phyloP scores from a whole-genome alignment of 2,888 invertebrate genomes.

The Sminthurides aquaticus region DNA sequence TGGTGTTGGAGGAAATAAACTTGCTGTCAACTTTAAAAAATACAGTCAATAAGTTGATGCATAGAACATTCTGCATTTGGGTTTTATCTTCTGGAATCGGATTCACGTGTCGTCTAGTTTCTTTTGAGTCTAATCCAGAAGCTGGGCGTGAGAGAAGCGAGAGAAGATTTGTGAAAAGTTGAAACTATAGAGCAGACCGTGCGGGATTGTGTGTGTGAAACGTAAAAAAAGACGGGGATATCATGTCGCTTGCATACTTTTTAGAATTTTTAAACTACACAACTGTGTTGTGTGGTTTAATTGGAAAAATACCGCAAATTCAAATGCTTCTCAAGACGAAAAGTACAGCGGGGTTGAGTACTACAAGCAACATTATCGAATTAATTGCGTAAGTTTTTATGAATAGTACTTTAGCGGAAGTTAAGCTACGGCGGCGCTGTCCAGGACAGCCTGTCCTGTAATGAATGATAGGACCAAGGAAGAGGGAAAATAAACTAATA shows the following conservation, averaged over 20 bases:
- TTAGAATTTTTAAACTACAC: conserved; percentile 19
- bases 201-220: not conserved
- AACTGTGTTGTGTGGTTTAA: conserved; percentile 49
- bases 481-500: too few species aligned
- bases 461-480: too few species aligned
- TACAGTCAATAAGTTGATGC: too few species aligned
- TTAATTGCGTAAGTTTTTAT: conserved; percentile 56
- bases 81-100: too few species aligned
- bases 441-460: too few species aligned
- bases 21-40: too few species aligned
- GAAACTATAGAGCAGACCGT: not conserved
- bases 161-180: not conserved
- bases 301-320: conserved; percentile 78
- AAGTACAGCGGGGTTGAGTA: conserved; percentile 62
- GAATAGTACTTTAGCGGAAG: not conserved
- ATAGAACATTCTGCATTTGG: too few species aligned
- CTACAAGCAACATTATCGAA: conserved; percentile 61
- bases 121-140: too few species aligned
- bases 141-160: not conserved
- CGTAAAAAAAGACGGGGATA: too few species aligned
- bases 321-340: conserved; percentile 57
- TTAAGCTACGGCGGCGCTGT: too few species aligned
- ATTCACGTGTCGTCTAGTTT: too few species aligned
- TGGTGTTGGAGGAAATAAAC: too few species aligned
- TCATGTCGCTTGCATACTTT: not conserved